phyloP scores from a whole-genome alignment of 2,797 vertebrate species.

The Phrynocephalus guinanensis region DNA sequence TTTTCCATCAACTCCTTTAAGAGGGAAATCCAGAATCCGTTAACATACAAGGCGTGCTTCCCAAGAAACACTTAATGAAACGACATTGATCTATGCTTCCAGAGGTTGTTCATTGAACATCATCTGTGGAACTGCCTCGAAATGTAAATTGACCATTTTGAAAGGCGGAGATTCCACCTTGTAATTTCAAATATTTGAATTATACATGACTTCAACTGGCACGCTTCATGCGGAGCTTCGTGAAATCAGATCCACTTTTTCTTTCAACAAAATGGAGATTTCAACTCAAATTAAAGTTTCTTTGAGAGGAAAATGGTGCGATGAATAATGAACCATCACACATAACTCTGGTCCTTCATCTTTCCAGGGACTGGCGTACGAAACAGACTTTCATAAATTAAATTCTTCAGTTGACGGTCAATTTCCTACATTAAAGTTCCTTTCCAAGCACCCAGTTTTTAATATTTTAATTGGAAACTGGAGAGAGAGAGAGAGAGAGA shows the following conservation, averaged over 20 bases:
- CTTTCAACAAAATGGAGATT: background rate
- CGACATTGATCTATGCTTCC: background rate
- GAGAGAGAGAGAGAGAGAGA: too few species aligned
- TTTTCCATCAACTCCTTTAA: too few species aligned
- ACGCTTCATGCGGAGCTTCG: background rate
- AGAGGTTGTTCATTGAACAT: background rate
- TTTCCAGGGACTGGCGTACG: background rate
- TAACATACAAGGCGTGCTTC: background rate
- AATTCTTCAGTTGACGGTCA: background rate
- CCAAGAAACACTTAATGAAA: background rate
- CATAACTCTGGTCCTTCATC: background rate
- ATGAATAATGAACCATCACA: background rate
- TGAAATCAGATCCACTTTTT: background rate
- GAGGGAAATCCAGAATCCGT: background rate
- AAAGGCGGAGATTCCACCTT: background rate
- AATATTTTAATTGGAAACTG: slow-evolving; percentile 30
- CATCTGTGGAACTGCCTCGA: slow-evolving; percentile 1
- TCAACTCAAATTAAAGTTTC: slow-evolving; percentile 10
- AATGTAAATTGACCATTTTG: slow-evolving; percentile 4
- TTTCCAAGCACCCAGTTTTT: background rate
- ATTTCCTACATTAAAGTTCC: background rate
- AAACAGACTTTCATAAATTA: slow-evolving; percentile 8
- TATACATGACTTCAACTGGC: slow-evolving; percentile 9
- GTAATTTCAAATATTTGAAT: slow-evolving; percentile 34
- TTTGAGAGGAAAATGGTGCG: background rate